A percentile compares a stretch with the other conserved stretches of the same genome.
phyloP scores from a whole-genome alignment of 1,140 invertebrate species.

The Papilio dardanus region DNA sequence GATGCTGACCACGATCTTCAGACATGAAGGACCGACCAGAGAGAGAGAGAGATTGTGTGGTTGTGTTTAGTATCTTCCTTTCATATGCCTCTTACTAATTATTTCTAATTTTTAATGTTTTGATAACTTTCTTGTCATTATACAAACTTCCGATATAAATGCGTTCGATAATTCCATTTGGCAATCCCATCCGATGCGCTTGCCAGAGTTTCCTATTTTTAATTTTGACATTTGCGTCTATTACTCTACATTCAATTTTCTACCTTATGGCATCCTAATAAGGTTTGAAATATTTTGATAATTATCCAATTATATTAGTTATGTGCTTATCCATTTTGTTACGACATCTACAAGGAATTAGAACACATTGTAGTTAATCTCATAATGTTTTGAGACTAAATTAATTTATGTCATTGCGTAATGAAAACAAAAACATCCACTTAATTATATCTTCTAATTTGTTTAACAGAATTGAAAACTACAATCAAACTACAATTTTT shows the following conservation, averaged over 20 bases:
- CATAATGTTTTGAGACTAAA: background rate
- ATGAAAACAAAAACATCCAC: background rate
- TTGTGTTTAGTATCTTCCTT: background rate
- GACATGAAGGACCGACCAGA: no score
- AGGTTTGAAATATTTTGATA: background rate
- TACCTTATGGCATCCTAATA: background rate
- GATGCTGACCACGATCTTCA: no score
- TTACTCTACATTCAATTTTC: constrained; percentile 11
- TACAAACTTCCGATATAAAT: constrained; percentile 31
- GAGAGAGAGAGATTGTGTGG: no score
- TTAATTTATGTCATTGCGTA: background rate
- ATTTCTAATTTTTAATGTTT: background rate
- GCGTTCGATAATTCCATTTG: constrained; percentile 41
- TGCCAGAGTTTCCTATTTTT: constrained; percentile 52
- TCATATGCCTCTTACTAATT: background rate
- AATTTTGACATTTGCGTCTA: constrained; percentile 48
- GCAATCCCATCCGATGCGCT: constrained; percentile 39
- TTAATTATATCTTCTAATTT: background rate
- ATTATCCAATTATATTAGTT: background rate
- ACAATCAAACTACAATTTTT: no score
- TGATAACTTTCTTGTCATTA: background rate
- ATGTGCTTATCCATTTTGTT: background rate
- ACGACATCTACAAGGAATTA: constrained; percentile 1
- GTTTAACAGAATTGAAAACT: no score
- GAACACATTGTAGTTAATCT: background rate